Percentiles rank a stretch among this genome's conserved stretches.
phyloP scores from a whole-genome alignment of 92 coral and sea anemone genomes.

The Heteractis magnifica region DNA sequence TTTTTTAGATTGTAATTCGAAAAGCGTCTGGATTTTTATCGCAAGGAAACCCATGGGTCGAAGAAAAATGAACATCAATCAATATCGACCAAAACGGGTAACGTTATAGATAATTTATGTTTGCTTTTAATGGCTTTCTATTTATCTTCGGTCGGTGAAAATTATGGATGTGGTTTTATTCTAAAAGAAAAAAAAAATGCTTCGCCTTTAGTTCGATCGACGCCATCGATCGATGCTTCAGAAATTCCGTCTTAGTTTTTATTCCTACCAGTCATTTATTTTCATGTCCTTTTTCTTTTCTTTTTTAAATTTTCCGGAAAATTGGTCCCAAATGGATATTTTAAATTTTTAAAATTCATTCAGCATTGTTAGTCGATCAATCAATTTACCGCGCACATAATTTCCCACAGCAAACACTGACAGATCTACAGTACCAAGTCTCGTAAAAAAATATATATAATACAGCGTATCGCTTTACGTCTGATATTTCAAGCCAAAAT shows the following conservation, averaged over 20 bases:
- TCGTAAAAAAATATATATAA: no score
- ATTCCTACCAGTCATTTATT: no score
- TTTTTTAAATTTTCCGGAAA: no score
- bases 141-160: not conserved
- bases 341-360: no score
- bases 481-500: no score
- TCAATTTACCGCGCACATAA: no score
- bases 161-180: not conserved
- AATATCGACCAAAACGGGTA: not conserved
- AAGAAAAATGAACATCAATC: not conserved
- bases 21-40: not conserved
- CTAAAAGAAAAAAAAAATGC: not conserved
- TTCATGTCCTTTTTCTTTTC: no score
- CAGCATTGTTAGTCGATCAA: not conserved
- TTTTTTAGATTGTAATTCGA: not conserved
- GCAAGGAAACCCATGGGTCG: not conserved
- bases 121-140: not conserved
- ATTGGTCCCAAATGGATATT: not conserved
- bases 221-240: no score
- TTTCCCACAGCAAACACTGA: no score
- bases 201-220: not conserved
- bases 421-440: no score
- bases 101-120: not conserved
- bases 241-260: no score
- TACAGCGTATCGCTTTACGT: no score